Base-by-base conservation (phyloP, 2,113 vertebrate genomes). In the Onychorhynchus coronatus region DNA sequence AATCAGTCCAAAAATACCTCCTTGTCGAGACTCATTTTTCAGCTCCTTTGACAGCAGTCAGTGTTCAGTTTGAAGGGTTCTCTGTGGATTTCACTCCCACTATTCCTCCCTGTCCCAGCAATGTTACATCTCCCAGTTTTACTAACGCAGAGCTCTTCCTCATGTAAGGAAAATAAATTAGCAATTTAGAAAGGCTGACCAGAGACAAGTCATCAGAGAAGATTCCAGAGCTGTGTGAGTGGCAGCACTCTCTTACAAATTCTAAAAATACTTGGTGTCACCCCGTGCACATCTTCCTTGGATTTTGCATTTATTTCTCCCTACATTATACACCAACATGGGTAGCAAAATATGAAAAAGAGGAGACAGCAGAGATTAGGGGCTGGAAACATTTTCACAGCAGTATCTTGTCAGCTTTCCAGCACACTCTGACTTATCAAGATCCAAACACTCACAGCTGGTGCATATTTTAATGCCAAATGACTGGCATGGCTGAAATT, bases 391-490 rank as follows among this genome's bases (percentile, higher is more conserved):
- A 94, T 96, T 98, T 97, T 97, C 94, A 97, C 91, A 97, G 93
- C 88, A 97, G 87, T 94, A 82, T 95, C 94, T 96, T 97, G 93
- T 96, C 93, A 97, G 92, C 87, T 96, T 97, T 95, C 95, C 92
- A 98, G 91, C 72, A 95, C 84, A 63, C 75, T 89, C 96, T 97
- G 96, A 97, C 97, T 98, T 98, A 97, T 96, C 93, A 71, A 95
- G 96, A 97, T 97, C 96, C 95, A 97, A 97, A 97, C 86, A 94
- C 84, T 97, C 96, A 95, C 95, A 98, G 97, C 97, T 98, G 97
- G 96, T 96, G 88, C 93, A 95, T 95, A 93, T 96, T 97, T 98
- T 96, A 95, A 95, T 97, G 96, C 97, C 97, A 98, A 97, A 96
- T 95, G 93, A 95, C 95, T 97, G 95, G 91, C 80, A 89, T 94